Base-by-base conservation (phyloP, 2,113 vertebrate species). In the Gnathochromis pfefferi region DNA sequence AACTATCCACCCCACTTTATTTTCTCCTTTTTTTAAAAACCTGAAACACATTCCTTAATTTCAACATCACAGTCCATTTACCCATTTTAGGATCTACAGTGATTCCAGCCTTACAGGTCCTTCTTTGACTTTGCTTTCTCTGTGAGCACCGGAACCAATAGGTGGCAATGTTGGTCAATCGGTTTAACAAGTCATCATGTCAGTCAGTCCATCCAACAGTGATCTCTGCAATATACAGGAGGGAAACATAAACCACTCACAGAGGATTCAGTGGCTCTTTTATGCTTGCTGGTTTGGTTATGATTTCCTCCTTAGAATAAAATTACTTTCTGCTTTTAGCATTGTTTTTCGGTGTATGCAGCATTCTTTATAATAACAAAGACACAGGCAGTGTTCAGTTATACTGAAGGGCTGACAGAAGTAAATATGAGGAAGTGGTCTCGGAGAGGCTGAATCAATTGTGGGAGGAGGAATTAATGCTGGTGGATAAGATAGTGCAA, bases 391-490 rank as follows among this genome's bases (percentile, higher is more conserved):
- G 28, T n/a, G 16, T 80, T 51, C 42, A 63, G 58, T 51, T 55
- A 49, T 28, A 78, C 51, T 84, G 31, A 83, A 17, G 49, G 63
- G 70, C 45, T 49, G 17, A 57, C 33, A 31, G 31, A 54, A 38
- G 55, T 31, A 81, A 78, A 38, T 16, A 82, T 33, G 9, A 65
- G 21, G 33, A 89, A 12, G 31, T 54, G 45, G 58, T 70, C 49
- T 54, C 7, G 19, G 60, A 35, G 58, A 33, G 33, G 21, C 10
- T 26, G 31, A 54, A 53, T 28, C 14, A 28, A 19, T 28, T 73
- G 9, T 82, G 86, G 95, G 83, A 91, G 96, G 89, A 94, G 47
- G 80, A 51, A 93, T 33, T 23, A 89, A 83, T 93, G 92, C 85
- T 92, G 90, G n/a, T 35, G 91, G 53, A 91, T 81, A 93, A 86